Percentiles rank a stretch among this genome's conserved stretches.
phyloP scores from a whole-genome alignment of 2,888 invertebrate genomes.

The Dynastes grantii region DNA sequence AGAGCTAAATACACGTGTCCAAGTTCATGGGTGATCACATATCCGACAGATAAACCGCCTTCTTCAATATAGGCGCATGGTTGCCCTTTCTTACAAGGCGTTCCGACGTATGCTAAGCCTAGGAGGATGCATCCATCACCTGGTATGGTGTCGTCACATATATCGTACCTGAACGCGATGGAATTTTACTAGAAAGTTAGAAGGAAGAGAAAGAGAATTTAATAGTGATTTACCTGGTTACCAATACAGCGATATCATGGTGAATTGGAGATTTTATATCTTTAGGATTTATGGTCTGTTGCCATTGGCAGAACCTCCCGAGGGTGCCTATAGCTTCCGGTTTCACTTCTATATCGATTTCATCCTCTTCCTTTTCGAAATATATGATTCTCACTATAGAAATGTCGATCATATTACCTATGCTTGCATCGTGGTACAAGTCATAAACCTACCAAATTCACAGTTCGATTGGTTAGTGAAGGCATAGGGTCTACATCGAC shows the following conservation, averaged over 20 bases:
- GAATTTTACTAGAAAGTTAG: no score
- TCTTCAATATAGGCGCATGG: conserved; percentile 81
- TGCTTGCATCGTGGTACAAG: conserved; percentile 70
- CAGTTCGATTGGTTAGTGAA: no score
- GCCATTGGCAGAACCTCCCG: conserved; percentile 79
- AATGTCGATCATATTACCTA: conserved; percentile 75
- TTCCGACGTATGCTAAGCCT: conserved; percentile 79
- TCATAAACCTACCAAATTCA: conserved; percentile 66
- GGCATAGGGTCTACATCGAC: no score
- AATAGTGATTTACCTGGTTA: conserved; percentile 72
- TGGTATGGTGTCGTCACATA: conserved; percentile 69
- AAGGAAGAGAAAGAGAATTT: not conserved
- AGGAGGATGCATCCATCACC: conserved; percentile 73
- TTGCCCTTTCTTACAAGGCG: conserved; percentile 76
- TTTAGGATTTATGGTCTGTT: conserved; percentile 73
- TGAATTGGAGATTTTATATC: conserved; percentile 74
- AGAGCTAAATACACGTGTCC: conserved; percentile 77
- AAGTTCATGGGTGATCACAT: conserved; percentile 79
- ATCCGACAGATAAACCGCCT: conserved; percentile 77
- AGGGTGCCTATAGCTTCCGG: conserved; percentile 74
- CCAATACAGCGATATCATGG: conserved; percentile 76
- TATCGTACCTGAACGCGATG: conserved; percentile 70
- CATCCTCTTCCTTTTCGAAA: conserved; percentile 73
- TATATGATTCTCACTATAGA: conserved; percentile 74
- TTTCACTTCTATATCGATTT: conserved; percentile 72